Conservation (phyloP, 2,113 vertebrate species). For the Malurus cyaneus region DNA sequence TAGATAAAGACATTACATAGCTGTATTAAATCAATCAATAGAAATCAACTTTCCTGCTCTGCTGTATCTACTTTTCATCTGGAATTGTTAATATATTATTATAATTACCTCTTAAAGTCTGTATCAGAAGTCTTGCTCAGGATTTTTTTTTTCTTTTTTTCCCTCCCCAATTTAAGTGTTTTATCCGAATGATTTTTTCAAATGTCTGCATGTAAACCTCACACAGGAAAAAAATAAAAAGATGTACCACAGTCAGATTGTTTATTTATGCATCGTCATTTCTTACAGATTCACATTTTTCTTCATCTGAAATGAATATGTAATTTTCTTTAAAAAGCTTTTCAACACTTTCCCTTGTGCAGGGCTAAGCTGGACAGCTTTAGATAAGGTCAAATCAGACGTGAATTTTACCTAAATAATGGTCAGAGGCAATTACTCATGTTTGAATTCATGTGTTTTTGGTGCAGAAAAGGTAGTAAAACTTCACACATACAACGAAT, state of each 20-base stretch:
- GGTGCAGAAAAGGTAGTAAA: not conserved
- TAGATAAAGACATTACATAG: not conserved
- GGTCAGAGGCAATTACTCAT: not conserved
- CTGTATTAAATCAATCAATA: not conserved
- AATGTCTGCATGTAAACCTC: not conserved
- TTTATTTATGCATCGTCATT: not conserved
- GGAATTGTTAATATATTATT: not conserved
- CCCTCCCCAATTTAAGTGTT: not conserved
- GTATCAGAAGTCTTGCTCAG: not conserved
- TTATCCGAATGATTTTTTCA: not conserved
- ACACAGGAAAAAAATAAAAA: not conserved
- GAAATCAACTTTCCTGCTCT: not conserved
- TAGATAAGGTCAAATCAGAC: not conserved
- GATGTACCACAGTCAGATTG: not conserved
- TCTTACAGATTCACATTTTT: not conserved
- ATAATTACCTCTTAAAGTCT: not conserved
- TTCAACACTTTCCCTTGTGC: not conserved
- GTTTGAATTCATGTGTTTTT: not conserved
- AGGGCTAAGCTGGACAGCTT: not conserved
- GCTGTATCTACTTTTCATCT: not conserved
- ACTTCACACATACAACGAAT: not conserved
- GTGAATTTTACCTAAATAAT: not conserved
- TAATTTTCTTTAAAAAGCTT: not conserved
- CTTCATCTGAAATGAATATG: not conserved
- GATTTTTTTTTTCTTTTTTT: not conserved